Percentiles rank a stretch among this genome's conserved stretches.
Evolutionary conservation across 1,140 invertebrate species (phyloP).

Genomic region (Drosophila parabipectinata): DNA sequence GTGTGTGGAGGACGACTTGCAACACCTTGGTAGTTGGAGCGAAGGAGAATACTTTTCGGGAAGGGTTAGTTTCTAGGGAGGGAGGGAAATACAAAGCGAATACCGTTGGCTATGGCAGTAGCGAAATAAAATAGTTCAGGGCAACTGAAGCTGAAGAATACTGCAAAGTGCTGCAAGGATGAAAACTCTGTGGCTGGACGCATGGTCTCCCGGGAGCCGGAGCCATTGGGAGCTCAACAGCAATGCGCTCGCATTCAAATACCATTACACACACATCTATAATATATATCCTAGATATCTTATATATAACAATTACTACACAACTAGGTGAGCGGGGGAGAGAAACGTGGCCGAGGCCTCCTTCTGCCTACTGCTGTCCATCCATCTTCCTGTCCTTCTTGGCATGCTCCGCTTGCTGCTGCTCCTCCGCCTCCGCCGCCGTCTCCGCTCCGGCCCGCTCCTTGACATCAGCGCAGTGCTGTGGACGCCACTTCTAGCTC

Average conservation of each 20-base stretch:
- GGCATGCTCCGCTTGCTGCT: not conserved
- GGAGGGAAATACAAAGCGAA: slow-evolving; percentile 57
- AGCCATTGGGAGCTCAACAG: slow-evolving; percentile 33
- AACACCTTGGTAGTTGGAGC: slow-evolving; percentile 39
- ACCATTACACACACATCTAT: slow-evolving; percentile 31
- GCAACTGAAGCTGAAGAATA: slow-evolving; percentile 52
- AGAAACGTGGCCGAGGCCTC: not conserved
- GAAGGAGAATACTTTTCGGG: slow-evolving; percentile 63
- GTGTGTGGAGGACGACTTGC: slow-evolving; percentile 9
- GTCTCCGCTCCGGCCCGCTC: slow-evolving; percentile 49
- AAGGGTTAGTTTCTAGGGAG: slow-evolving; percentile 3
- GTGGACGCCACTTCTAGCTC: slow-evolving; percentile 84
- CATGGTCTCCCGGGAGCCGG: slow-evolving; percentile 10
- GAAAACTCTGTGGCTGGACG: slow-evolving; percentile 2
- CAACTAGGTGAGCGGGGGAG: slow-evolving; percentile 30
- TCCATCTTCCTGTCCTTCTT: not conserved
- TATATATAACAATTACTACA: slow-evolving; percentile 56
- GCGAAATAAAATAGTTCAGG: slow-evolving; percentile 55
- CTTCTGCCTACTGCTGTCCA: not conserved
- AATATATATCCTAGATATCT: slow-evolving; percentile 42
- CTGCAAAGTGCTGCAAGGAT: slow-evolving; percentile 66
- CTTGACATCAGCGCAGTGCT: slow-evolving; percentile 63
- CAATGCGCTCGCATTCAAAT: slow-evolving; percentile 59
- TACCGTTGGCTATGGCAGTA: slow-evolving; percentile 71
- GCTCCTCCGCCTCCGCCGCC: slow-evolving; percentile 2